These are phyloP conservation scores for Rhinogobius similis DNA, from an alignment of 2,113 vertebrate genomes.

Conservation along the genomic window DNA sequence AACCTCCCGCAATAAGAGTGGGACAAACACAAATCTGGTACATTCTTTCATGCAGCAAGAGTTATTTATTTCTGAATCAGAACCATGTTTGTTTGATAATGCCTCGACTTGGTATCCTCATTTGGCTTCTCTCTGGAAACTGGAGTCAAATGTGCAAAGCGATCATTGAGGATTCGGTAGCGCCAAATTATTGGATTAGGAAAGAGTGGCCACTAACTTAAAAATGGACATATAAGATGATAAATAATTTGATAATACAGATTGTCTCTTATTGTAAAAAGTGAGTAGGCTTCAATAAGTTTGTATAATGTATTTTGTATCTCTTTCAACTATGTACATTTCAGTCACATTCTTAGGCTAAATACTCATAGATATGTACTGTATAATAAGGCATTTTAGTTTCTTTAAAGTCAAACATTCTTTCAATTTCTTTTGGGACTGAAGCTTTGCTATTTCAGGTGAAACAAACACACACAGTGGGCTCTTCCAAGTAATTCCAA, in stretches of 20 bases:
- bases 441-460: neutral
- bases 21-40: neutral
- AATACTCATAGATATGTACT: neutral
- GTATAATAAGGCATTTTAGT: neutral
- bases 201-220: neutral
- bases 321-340: too few relatives aligned
- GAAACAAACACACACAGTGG: conserved; percentile 9
- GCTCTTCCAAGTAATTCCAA: conserved; percentile 43
- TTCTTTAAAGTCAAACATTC: neutral
- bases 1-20: conserved; percentile 5
- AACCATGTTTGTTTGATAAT: neutral
- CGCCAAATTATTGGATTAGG: neutral
- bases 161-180: neutral
- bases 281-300: neutral
- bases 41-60: neutral
- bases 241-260: neutral
- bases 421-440: neutral
- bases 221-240: neutral
- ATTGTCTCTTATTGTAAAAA: neutral
- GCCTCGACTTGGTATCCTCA: neutral
- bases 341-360: too few relatives aligned
- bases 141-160: neutral
- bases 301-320: too few relatives aligned
- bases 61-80: neutral
- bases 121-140: neutral